phyloP scores from a whole-genome alignment of 2,797 vertebrate species.

The Perodicticus potto region DNA sequence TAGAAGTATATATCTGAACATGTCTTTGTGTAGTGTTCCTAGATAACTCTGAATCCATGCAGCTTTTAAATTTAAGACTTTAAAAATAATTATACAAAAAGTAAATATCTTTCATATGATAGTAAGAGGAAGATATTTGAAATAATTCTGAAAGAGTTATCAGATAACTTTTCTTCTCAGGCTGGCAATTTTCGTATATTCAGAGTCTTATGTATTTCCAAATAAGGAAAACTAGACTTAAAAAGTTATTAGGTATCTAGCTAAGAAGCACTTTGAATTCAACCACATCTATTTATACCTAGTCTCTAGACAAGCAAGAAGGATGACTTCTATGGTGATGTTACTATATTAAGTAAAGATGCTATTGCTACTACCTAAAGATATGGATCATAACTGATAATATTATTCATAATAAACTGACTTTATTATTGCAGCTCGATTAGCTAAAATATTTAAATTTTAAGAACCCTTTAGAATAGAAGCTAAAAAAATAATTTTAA shows the following conservation, averaged over 20 bases:
- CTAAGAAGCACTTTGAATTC: constrained; percentile 26
- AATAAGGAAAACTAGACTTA: constrained; percentile 43
- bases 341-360: constrained; percentile 16
- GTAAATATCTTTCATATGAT: constrained; percentile 27
- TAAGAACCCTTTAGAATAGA: constrained; percentile 23
- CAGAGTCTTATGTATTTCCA: constrained; percentile 25
- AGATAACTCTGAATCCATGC: constrained; percentile 48
- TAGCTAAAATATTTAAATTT: constrained; percentile 56
- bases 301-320: constrained; percentile 25
- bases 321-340: neutral
- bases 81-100: constrained; percentile 3
- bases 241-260: constrained; percentile 4
- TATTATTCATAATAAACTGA: constrained; percentile 51
- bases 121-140: constrained; percentile 34
- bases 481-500: constrained; percentile 41
- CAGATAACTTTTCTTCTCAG: constrained; percentile 46
- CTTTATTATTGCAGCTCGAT: neutral
- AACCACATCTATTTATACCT: constrained; percentile 21
- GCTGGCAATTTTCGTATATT: constrained; percentile 12
- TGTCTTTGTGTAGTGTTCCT: neutral
- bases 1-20: constrained; percentile 7
- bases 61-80: constrained; percentile 63
- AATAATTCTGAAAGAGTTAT: constrained; percentile 57
- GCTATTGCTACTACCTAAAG: neutral
- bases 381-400: neutral